These are phyloP conservation scores for Frankliniella fusca DNA, from an alignment of 2,888 invertebrate genomes.

Conservation along the genomic window DNA sequence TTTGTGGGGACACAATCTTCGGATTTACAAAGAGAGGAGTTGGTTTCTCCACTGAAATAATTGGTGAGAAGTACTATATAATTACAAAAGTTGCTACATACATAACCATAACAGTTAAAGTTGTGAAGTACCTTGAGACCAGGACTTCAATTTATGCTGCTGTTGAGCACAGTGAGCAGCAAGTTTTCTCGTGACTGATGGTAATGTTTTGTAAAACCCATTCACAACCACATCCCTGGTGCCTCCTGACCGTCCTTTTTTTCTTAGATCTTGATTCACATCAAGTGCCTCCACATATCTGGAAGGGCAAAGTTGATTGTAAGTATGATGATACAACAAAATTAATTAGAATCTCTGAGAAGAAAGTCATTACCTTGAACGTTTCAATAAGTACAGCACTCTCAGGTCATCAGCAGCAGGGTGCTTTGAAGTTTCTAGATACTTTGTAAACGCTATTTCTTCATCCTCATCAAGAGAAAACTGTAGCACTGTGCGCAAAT, in stretches of 20 bases:
- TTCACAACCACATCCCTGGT: slow-evolving; percentile 9
- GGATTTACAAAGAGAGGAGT: background rate
- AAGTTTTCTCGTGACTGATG: slow-evolving; percentile 12
- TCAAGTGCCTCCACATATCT: slow-evolving; percentile 1
- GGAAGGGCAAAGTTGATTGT: background rate
- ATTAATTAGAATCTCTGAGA: background rate
- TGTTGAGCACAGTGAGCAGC: background rate
- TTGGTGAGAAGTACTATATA: background rate
- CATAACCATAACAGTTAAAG: background rate
- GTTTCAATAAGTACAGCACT: background rate
- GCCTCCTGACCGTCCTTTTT: background rate
- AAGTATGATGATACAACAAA: background rate
- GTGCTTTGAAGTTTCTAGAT: background rate
- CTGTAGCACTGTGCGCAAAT: background rate
- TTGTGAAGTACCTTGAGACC: background rate
- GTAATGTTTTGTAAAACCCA: slow-evolving; percentile 2
- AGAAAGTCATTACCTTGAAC: background rate
- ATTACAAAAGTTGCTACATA: background rate
- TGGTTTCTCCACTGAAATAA: background rate
- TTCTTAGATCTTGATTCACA: background rate
- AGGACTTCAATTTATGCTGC: background rate
- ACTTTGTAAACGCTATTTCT: background rate
- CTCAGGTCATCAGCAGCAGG: background rate
- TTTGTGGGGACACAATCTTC: background rate
- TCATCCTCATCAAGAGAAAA: background rate